Evolutionary conservation across 2,888 invertebrate species (phyloP), one percentile per base, ranked within the genome.

Genomic region (Idaea straminata): DNA sequence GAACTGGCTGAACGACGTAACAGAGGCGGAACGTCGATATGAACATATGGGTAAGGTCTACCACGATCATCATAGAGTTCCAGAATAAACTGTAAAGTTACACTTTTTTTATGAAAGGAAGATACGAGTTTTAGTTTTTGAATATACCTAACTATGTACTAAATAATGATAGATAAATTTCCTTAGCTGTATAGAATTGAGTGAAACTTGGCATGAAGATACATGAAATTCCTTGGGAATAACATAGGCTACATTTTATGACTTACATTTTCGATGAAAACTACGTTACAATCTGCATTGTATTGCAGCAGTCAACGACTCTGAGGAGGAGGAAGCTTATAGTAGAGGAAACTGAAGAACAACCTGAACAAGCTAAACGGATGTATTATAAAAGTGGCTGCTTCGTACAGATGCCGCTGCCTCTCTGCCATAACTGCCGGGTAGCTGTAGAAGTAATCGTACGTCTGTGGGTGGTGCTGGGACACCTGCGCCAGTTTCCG

Each of bases 361-460:
- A 15, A 59, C 89, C 84, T 83, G 70, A 84, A 77, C 35, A 77
- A 64, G 66, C 89, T 89, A 6, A 83, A 79, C 0, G 88, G 88
- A 65, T 89, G 89, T 5, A 87, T 82, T 13, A 83, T 62, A 47
- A 66, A 75, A 15, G 64, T 71, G 5, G 74, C 78, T 1, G 77
- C 74, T 38, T 82, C 83, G 7, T 77, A 69, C 15, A 82, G 58
- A 35, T 84, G 84, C 15, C 81, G 71, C 61, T 83, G 84, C 25
- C 84, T 69, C 68, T 88, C 86, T 1, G 83, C 83, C 47, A 86
- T 72, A 36, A 89, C 74, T 0, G 81, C 80, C 0, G 85, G 79
- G 73, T 83, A 81, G 74, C 87, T 89, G 62, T 80, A 76, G 71
- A 83, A 82, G 65, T 80, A 69, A 0, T 74, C 68, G 66, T 72